A percentile compares a stretch with the other conserved stretches of the same genome.
These are phyloP conservation scores for Achlya flavicornis DNA, from an alignment of 2,888 invertebrate genomes.

Conservation along the genomic window DNA sequence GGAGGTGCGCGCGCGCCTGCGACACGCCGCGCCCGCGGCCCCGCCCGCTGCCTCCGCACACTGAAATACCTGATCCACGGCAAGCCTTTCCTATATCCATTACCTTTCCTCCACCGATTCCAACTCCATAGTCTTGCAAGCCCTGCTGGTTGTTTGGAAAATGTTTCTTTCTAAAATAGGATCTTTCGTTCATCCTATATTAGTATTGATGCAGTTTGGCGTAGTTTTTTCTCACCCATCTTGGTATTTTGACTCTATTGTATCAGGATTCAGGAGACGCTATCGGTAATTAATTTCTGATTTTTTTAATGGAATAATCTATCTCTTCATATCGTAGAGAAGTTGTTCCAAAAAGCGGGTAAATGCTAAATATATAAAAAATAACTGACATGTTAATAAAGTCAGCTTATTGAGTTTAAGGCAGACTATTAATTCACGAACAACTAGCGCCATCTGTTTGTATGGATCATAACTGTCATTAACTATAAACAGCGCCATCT, in stretches of 20 bases:
- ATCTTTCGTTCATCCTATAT: too few species aligned
- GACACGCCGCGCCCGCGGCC: slow-evolving; percentile 66
- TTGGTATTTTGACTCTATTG: not conserved
- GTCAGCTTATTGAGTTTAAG: not conserved
- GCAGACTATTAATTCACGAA: not conserved
- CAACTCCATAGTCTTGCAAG: too few species aligned
- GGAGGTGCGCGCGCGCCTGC: slow-evolving; percentile 72
- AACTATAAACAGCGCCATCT: slow-evolving; percentile 24
- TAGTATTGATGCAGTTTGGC: slow-evolving; percentile 19
- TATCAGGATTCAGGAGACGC: too few species aligned
- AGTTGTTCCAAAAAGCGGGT: not conserved
- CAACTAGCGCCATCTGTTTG: slow-evolving; percentile 25
- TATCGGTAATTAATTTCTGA: not conserved
- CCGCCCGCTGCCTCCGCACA: slow-evolving; percentile 69
- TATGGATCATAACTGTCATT: slow-evolving; percentile 10
- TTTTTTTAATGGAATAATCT: slow-evolving; percentile 2
- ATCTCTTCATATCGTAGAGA: not conserved
- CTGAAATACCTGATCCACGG: slow-evolving; percentile 34
- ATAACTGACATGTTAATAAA: not conserved
- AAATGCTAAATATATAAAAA: not conserved
- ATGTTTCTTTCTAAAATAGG: too few species aligned
- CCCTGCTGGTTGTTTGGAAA: too few species aligned
- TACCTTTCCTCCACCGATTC: slow-evolving; percentile 13
- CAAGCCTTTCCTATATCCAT: not conserved
- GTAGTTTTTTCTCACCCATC: not conserved